Conservation (phyloP, 2,113 vertebrate species). For the Nothobranchius kuhntae region DNA sequence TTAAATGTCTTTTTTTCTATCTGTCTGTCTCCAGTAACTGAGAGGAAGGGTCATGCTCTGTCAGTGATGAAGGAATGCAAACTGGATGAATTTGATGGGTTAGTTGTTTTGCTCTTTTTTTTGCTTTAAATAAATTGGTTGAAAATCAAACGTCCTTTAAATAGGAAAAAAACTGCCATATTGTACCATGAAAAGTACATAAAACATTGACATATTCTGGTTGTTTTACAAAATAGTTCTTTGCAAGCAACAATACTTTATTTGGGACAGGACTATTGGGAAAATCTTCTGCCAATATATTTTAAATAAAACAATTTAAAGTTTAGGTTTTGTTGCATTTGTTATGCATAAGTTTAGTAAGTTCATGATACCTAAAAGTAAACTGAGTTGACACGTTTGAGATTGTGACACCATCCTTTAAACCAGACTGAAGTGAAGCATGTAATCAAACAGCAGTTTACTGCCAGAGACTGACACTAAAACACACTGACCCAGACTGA, state of each 20-base stretch:
- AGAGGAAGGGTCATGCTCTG: slow-evolving; percentile 89
- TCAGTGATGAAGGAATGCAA: slow-evolving; percentile 88
- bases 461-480: slow-evolving; percentile 40
- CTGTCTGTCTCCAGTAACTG: slow-evolving; percentile 84
- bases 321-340: too few relatives aligned
- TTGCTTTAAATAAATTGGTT: not conserved
- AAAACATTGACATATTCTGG: too few relatives aligned
- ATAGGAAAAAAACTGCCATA: not conserved
- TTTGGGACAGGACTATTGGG: too few relatives aligned
- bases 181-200: too few relatives aligned
- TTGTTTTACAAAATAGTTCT: too few relatives aligned
- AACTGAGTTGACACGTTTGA: not conserved
- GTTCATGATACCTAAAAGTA: not conserved
- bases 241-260: too few relatives aligned
- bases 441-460: slow-evolving; percentile 36
- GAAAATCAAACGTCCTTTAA: not conserved
- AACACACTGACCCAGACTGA: slow-evolving; percentile 61
- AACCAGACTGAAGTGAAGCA: slow-evolving; percentile 7
- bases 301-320: too few relatives aligned
- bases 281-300: too few relatives aligned
- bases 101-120: slow-evolving; percentile 60
- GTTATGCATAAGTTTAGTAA: not conserved
- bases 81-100: slow-evolving; percentile 91
- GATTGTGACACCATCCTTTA: slow-evolving; percentile 4
- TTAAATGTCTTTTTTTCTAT: not conserved